phyloP scores from a whole-genome alignment of 2,888 invertebrate genomes.

The Limnephilus rhombicus region DNA sequence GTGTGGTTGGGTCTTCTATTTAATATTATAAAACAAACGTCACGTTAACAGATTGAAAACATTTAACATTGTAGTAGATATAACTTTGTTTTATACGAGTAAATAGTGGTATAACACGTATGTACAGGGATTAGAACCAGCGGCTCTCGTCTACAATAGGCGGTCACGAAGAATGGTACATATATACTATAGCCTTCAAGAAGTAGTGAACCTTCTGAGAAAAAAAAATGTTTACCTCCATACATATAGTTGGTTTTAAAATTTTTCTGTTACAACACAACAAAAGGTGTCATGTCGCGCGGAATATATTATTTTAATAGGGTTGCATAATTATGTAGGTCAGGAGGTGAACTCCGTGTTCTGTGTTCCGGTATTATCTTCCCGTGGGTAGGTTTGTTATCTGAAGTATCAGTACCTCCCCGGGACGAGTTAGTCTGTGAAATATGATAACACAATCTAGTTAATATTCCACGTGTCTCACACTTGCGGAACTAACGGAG shows the following conservation, averaged over 20 bases:
- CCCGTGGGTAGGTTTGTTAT: not conserved
- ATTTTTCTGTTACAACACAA: not conserved
- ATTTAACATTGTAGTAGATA: no score
- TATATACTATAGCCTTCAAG: no score
- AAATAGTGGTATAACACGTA: no score
- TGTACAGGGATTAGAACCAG: no score
- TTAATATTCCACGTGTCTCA: slow-evolving; percentile 4
- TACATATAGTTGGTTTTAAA: not conserved
- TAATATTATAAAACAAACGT: no score
- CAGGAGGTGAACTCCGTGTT: not conserved
- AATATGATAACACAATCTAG: not conserved
- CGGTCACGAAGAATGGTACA: no score
- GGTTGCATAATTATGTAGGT: not conserved
- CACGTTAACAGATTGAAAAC: no score
- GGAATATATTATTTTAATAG: not conserved
- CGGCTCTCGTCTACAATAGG: no score
- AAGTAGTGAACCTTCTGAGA: no score
- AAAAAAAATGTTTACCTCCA: no score
- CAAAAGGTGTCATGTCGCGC: not conserved
- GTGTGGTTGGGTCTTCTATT: no score
- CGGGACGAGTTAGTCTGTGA: not conserved
- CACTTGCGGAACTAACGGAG: not conserved
- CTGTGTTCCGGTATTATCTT: not conserved
- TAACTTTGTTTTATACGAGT: no score
- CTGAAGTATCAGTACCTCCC: not conserved